Conservation (phyloP, 2,888 invertebrate genomes). For the Camptogramma bilineatum region DNA sequence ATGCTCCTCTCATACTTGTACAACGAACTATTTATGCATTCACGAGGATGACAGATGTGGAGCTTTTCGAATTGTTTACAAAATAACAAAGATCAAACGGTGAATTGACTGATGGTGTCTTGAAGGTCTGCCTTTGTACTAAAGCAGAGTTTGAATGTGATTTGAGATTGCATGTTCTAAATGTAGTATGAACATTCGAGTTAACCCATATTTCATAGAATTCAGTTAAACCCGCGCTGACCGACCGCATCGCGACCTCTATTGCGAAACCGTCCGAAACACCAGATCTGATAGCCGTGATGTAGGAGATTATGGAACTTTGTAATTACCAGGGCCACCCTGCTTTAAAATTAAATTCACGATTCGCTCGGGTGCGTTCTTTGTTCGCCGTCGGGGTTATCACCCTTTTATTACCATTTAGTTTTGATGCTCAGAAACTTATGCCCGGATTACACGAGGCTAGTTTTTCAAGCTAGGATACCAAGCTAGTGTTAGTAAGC, state of each 20-base stretch:
- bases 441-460: neutral
- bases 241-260: slow-evolving; percentile 17
- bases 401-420: slow-evolving; percentile 1
- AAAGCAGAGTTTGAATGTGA: neutral
- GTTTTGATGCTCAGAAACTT: slow-evolving; percentile 5
- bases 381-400: slow-evolving; percentile 12
- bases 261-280: slow-evolving; percentile 21
- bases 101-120: neutral
- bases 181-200: neutral
- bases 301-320: slow-evolving; percentile 24
- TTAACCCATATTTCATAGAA: too few species aligned
- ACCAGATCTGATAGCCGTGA: slow-evolving; percentile 31
- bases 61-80: slow-evolving; percentile 20
- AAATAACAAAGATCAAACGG: slow-evolving; percentile 22
- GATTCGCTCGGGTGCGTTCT: slow-evolving; percentile 16
- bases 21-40: slow-evolving; percentile 25
- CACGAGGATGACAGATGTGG: slow-evolving; percentile 9
- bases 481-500: too few species aligned
- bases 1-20: slow-evolving; percentile 20
- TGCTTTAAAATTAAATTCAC: slow-evolving; percentile 7
- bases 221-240: slow-evolving; percentile 2
- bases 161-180: neutral
- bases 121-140: slow-evolving; percentile 4
- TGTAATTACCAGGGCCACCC: slow-evolving; percentile 32
- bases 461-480: too few species aligned